A percentile compares a stretch with the other conserved stretches of the same genome.
Evolutionary conservation across 2,113 vertebrate species (phyloP).

Genomic region (Budorcas taxicolor): DNA sequence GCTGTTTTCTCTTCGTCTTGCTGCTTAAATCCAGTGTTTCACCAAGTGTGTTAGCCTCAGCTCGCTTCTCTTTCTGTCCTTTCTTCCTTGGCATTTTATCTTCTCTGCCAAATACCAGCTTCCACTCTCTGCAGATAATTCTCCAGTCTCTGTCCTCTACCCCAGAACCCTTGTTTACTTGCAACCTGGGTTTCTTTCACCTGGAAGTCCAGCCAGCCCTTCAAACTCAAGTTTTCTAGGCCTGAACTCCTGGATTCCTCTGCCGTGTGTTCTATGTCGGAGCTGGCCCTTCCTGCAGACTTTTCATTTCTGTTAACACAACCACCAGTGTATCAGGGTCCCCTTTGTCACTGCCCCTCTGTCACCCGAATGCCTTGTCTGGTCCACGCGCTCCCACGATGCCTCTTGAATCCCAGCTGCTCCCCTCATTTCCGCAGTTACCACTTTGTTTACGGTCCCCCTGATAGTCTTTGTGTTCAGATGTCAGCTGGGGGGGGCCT

Average conservation of each 20-base stretch:
- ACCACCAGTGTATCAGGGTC: rapidly evolving
- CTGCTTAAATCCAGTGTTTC: neutral
- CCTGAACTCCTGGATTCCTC: neutral
- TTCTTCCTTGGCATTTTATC: neutral
- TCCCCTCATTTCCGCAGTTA: neutral
- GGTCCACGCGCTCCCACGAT: rapidly evolving
- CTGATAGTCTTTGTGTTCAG: neutral
- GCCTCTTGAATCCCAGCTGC: neutral
- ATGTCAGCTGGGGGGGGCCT: neutral
- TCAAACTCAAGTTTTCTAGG: neutral
- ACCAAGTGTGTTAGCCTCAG: neutral
- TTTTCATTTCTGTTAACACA: neutral
- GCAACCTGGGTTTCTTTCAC: neutral
- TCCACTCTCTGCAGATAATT: neutral
- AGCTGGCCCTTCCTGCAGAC: neutral
- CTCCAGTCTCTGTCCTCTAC: neutral
- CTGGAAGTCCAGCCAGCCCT: neutral
- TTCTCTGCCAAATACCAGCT: neutral
- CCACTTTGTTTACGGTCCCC: neutral
- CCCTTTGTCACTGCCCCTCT: neutral
- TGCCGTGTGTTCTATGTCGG: neutral
- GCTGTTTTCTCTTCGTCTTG: neutral
- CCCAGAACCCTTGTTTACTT: neutral
- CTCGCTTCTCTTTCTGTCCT: neutral
- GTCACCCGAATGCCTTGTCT: neutral